These are phyloP conservation scores for Aldabrachelys gigantea DNA, from an alignment of 2,113 vertebrate genomes.

Conservation along the genomic window DNA sequence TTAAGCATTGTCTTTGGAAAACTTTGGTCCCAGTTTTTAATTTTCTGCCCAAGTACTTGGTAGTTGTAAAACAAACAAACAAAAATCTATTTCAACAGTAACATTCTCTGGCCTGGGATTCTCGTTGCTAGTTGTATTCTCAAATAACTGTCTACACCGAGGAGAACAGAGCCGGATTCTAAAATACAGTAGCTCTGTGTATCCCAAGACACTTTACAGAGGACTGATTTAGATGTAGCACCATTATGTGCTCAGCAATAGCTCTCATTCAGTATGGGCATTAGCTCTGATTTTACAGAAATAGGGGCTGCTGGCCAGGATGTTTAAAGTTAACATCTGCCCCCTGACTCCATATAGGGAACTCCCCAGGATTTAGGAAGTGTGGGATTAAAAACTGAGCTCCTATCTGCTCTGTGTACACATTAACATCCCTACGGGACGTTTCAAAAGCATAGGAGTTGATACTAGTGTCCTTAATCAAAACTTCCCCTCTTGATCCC, in stretches of 20 bases:
- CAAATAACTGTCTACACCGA: fast-evolving
- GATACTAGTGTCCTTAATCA: not conserved
- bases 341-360: not conserved
- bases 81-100: not conserved
- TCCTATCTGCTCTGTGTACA: not conserved
- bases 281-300: not conserved
- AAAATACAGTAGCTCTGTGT: not conserved
- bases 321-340: fast-evolving
- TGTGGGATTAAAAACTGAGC: not conserved
- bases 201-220: not conserved
- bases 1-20: not conserved
- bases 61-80: not conserved
- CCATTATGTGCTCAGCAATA: not conserved
- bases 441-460: not conserved
- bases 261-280: not conserved
- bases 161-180: not conserved
- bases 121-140: fast-evolving
- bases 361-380: not conserved
- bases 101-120: not conserved
- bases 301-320: not conserved
- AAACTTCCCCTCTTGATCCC: not conserved
- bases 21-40: not conserved
- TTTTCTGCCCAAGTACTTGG: not conserved
- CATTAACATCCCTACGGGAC: not conserved
- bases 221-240: not conserved